Percentiles rank a stretch among this genome's conserved stretches.
phyloP scores from a whole-genome alignment of 64 coral and sea anemone genomes.

The Montipora foliosa region DNA sequence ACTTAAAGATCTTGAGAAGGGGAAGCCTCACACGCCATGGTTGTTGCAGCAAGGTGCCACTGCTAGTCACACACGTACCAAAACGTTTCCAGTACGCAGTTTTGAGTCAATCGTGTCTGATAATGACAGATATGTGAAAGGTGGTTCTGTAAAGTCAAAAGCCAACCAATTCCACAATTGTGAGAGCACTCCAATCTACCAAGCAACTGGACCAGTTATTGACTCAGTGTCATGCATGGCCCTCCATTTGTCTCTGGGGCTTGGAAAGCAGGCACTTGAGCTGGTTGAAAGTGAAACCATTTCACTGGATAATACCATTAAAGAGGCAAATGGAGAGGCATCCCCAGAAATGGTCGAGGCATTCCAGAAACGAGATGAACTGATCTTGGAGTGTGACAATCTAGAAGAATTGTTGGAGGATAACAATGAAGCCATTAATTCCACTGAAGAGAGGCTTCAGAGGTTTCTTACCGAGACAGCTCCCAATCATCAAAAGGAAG shows the following conservation, averaged over 20 bases:
- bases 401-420: not conserved
- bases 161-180: slow-evolving; percentile 54
- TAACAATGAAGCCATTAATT: not conserved
- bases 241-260: slow-evolving; percentile 54
- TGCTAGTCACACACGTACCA: not conserved
- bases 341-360: not conserved
- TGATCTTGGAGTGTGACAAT: not conserved
- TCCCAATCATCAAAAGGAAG: not conserved
- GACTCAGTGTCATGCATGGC: slow-evolving; percentile 44
- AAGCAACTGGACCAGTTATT: slow-evolving; percentile 2
- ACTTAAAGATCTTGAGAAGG: slow-evolving; percentile 22
- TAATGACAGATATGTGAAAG: slow-evolving; percentile 4
- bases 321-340: slow-evolving; percentile 48
- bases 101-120: slow-evolving; percentile 18
- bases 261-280: slow-evolving; percentile 50
- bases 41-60: not conserved
- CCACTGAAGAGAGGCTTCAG: not conserved
- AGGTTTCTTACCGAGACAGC: not conserved
- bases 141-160: slow-evolving; percentile 44
- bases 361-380: not conserved
- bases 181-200: slow-evolving; percentile 7
- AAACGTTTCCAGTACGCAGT: not conserved
- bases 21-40: slow-evolving; percentile 34
- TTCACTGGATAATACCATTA: slow-evolving; percentile 15
- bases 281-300: slow-evolving; percentile 20